A percentile compares a stretch with the other conserved stretches of the same genome.
phyloP scores from a whole-genome alignment of 2,113 vertebrate genomes.

The Nerophis lumbriciformis region DNA sequence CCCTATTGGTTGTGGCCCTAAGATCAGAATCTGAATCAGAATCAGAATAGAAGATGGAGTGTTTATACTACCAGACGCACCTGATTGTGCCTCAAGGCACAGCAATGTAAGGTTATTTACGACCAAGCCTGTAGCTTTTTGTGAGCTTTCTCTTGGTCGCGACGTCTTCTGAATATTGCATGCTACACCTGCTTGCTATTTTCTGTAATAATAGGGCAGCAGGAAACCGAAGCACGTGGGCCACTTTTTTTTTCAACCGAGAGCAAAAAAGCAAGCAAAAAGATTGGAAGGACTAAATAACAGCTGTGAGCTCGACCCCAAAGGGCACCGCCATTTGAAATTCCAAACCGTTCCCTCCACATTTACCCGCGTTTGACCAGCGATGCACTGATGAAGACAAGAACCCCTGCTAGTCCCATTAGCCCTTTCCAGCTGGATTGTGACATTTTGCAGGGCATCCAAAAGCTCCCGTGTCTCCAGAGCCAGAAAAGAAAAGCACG shows the following conservation, averaged over 20 bases:
- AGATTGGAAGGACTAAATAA: constrained; percentile 2
- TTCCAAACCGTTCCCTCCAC: constrained; percentile 40
- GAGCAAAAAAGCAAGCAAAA: background rate
- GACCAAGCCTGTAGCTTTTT: constrained; percentile 47
- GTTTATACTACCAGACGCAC: too few relatives aligned
- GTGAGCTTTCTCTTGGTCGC: constrained; percentile 34
- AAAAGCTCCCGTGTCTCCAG: constrained; percentile 11
- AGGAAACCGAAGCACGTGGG: constrained; percentile 8
- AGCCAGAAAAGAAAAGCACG: constrained; percentile 33
- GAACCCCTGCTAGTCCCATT: constrained; percentile 48
- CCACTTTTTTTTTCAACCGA: constrained; percentile 4
- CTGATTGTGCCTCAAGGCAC: too few relatives aligned
- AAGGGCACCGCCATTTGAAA: constrained; percentile 25
- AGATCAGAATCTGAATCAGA: too few relatives aligned
- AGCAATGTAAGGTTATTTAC: constrained; percentile 22
- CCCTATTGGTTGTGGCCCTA: too few relatives aligned
- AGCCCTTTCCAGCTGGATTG: constrained; percentile 51
- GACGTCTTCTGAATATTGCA: constrained; percentile 10
- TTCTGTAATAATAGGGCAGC: constrained; percentile 1
- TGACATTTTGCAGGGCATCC: constrained; percentile 52
- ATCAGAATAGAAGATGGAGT: too few relatives aligned
- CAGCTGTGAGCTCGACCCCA: constrained; percentile 4
- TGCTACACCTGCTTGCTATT: too few relatives aligned
- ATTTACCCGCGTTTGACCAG: constrained; percentile 11
- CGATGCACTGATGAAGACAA: constrained; percentile 34